Evolutionary conservation across 2,888 invertebrate genomes (phyloP), one percentile per base, ranked within the genome.

Genomic region (Smittia aterrima): DNA sequence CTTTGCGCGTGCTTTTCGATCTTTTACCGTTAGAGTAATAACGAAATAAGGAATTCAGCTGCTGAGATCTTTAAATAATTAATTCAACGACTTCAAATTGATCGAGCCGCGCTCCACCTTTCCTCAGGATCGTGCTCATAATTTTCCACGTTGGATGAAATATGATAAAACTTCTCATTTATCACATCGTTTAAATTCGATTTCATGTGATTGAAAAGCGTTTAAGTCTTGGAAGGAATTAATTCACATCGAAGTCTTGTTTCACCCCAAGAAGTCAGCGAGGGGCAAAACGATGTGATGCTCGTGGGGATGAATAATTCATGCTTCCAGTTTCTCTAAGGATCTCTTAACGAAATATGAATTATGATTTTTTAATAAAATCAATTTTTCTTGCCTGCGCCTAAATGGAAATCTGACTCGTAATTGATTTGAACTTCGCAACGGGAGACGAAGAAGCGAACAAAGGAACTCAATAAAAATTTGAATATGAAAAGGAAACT

Each of bases 291-390:
- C n/a, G 64, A 13, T 25, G 27, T 24, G 58, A 4, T 4, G 25
- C 25, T 70, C 70, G 70, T 70, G 70, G 32, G 24, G 70, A 70
- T 70, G 70, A 70, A 70, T 70, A 70, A 70, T 70, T 70, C 32
- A 32, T 4, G n/a, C 24, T 41, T 41, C 1, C n/a, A 41, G 22
- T n/a, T 41, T 41, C n/a, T 47, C 20, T 70, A 58, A 58, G 58
- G 58, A 64, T 64, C 27, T 27, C 22, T 3, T 22, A 18, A 58
- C 58, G 22, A 13, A 38, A 18, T 58, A 58, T 58, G 58, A 18
- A 11, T 58, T 22, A 58, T 58, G 58, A 58, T 64, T 64, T 64
- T 54, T 70, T 20, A 47, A 16, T 47, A 16, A 47, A 47, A 47
- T 16, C 13, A 47, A 47, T 47, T 47, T 68, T 70, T 40, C 11